Base-by-base conservation (phyloP, 2,888 invertebrate species). In the Ormyrus nitidulus region DNA sequence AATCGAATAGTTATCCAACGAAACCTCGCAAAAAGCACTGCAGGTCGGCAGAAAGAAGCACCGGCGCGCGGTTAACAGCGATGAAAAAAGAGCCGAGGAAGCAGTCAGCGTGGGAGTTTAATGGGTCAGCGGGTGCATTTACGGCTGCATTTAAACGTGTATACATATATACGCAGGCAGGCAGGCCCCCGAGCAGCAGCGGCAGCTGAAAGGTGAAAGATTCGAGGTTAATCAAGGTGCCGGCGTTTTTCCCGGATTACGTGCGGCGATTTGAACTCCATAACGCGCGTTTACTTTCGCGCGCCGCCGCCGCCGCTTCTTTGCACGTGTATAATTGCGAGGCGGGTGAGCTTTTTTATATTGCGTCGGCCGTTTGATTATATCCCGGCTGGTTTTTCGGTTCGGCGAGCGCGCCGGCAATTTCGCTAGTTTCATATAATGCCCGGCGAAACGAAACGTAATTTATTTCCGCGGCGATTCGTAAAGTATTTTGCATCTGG, bases 201-300 rank as follows among this genome's bases (percentile, higher is more conserved):
- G 46, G 10, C 13, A 75, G 81, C 83, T 80, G 84, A 84, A 85
- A 86, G 85, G 83, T 85, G 85, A 87, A 83, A 86, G 62, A 69
- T 86, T 84, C 83, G 80, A 85, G 86, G 86, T 87, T 87, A 87
- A 87, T 87, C 85, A 85, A 86, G 86, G 85, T 86, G 84, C 61
- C 62, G 2, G 82, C 73, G 71, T 82, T 84, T 87, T 86, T 84
- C 77, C 77, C 80, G 64, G 75, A 73, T 77, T 62, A 66, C 61
- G 58, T 46, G 44, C 70, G 61, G 59, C 10, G 62, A 65, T 66
- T 58, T 59, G 59, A 68, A 76, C 59, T 62, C 48, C 34, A 11
- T 59, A 59, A 59, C 10, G 19, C 65, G 56, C 62, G 65, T 62
- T 71, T 49, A 48, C 73, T 64, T 54, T 53, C 74, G 68, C 65